Evolutionary conservation across 2,797 vertebrate species (phyloP).

Genomic region (Myioborus melanocephalus): DNA sequence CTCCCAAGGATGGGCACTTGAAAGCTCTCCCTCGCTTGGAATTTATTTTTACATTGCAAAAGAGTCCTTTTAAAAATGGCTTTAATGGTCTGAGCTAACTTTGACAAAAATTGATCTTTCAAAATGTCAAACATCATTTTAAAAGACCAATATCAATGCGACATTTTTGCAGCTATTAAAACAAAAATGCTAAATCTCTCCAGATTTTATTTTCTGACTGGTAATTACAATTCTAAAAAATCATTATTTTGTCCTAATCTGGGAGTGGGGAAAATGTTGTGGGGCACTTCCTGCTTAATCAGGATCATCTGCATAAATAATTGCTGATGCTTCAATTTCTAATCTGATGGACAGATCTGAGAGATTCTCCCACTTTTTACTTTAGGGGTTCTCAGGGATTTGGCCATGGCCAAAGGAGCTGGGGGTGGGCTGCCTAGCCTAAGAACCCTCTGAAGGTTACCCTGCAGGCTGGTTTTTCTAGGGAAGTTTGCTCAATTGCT

Average conservation of each 20-base stretch:
- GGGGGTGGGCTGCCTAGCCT: too few species aligned
- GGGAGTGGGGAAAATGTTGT: not conserved
- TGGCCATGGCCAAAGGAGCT: not conserved
- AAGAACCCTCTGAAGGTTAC: not conserved
- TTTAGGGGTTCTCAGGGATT: not conserved
- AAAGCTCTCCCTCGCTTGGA: not conserved
- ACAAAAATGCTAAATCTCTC: slow-evolving; percentile 4
- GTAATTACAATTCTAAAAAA: not conserved
- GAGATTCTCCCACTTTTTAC: not conserved
- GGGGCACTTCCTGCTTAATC: not conserved
- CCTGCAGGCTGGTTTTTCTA: not conserved
- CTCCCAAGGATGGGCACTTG: not conserved
- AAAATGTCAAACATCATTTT: slow-evolving; percentile 23
- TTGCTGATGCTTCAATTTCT: not conserved
- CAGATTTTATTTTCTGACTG: not conserved
- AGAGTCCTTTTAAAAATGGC: not conserved
- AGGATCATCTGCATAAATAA: not conserved
- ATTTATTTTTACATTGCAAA: not conserved
- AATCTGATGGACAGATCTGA: not conserved
- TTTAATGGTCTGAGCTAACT: not conserved
- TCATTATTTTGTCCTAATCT: not conserved
- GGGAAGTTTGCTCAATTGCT: not conserved
- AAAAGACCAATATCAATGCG: not conserved
- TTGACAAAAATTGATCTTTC: slow-evolving; percentile 25
- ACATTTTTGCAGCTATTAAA: slow-evolving; percentile 26